These are phyloP conservation scores for Trichacis sp. DNA, from an alignment of 2,888 invertebrate species.

Conservation along the genomic window DNA sequence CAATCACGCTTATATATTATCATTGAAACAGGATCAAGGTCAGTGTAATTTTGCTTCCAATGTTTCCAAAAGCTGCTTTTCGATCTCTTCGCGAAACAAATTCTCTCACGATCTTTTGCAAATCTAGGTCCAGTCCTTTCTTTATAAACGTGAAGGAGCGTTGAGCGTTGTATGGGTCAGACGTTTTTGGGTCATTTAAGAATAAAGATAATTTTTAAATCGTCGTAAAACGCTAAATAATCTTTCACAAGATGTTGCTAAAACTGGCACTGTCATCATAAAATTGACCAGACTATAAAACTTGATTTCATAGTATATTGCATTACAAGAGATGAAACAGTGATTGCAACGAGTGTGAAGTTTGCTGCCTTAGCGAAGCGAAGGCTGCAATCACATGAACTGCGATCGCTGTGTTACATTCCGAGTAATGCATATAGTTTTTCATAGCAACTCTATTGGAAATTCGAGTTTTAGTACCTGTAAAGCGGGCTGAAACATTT, in stretches of 20 bases:
- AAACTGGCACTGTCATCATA: conserved; percentile 10
- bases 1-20: no score
- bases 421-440: no score
- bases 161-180: conserved; percentile 9
- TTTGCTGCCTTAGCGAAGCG: no score
- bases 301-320: not conserved
- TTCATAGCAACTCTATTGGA: no score
- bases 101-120: conserved; percentile 1
- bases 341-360: no score
- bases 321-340: no score
- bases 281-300: conserved; percentile 1
- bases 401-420: no score
- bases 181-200: conserved; percentile 13
- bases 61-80: not conserved
- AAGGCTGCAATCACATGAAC: no score
- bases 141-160: conserved; percentile 5
- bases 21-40: no score
- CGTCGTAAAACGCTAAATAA: conserved; percentile 18
- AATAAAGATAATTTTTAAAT: conserved; percentile 12
- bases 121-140: not conserved
- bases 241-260: conserved; percentile 15
- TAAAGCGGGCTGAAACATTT: no score
- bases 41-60: no score
- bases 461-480: no score
- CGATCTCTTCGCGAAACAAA: conserved; percentile 4